Evolutionary conservation across 2,888 invertebrate species (phyloP).

Genomic region (Cremastinae sp.): DNA sequence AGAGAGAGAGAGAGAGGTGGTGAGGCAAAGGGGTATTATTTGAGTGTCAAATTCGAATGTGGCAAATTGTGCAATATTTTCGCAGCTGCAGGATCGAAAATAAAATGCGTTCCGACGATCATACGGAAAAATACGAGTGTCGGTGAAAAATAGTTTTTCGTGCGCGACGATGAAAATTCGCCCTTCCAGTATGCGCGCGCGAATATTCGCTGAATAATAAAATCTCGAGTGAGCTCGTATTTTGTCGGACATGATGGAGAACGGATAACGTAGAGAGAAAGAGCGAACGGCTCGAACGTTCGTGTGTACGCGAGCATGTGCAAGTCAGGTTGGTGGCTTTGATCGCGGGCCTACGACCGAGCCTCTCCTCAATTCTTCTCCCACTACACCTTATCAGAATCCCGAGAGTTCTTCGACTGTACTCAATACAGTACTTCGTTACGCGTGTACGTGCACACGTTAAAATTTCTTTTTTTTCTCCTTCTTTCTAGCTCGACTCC

Average conservation of each 20-base stretch:
- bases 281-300: neutral
- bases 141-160: no score
- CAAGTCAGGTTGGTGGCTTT: constrained; percentile 62
- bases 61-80: no score
- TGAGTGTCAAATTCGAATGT: neutral
- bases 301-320: constrained; percentile 39
- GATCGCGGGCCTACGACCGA: constrained; percentile 66
- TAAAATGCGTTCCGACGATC: no score
- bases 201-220: no score
- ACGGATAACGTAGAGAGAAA: constrained; percentile 28
- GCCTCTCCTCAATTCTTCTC: constrained; percentile 55
- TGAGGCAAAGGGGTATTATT: neutral
- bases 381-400: constrained; percentile 50
- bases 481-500: constrained; percentile 27
- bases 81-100: no score
- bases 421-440: neutral
- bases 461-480: neutral
- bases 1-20: constrained; percentile 5
- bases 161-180: no score
- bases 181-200: no score
- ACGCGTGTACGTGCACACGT: constrained; percentile 11
- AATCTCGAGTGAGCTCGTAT: no score
- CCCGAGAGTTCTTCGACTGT: constrained; percentile 44
- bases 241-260: constrained; percentile 32
- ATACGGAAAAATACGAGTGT: no score